Conservation (phyloP, 1,140 invertebrate genomes). For the Eurosta solidaginis region DNA sequence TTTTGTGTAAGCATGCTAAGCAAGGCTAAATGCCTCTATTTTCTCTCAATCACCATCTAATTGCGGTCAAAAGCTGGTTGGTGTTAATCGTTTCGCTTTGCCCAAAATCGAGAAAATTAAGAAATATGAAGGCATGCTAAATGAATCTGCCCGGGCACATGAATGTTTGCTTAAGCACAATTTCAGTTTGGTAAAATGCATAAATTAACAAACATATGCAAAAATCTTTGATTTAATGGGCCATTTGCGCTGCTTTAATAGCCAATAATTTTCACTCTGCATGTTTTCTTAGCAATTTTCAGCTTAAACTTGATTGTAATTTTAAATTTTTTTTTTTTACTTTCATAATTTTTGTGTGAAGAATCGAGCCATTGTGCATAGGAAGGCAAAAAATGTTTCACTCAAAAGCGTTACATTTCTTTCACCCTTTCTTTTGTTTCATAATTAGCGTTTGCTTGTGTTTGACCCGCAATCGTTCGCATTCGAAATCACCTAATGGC, state of each 20-base stretch:
- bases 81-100: not conserved
- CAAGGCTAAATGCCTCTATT: not conserved
- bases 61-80: not conserved
- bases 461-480: constrained; percentile 7
- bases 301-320: not conserved
- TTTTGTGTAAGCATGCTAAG: too few species aligned
- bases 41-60: not conserved
- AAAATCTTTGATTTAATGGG: not conserved
- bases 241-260: not conserved
- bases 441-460: constrained; percentile 7
- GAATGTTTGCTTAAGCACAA: too few species aligned
- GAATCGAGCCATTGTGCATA: not conserved
- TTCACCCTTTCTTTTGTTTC: not conserved
- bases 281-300: not conserved
- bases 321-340: not conserved
- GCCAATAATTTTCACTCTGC: not conserved
- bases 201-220: too few species aligned
- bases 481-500: not conserved
- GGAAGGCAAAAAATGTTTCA: not conserved
- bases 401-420: not conserved
- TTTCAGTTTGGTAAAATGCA: too few species aligned
- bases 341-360: not conserved
- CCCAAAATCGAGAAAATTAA: not conserved
- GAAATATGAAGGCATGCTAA: not conserved
- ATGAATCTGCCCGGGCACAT: too few species aligned